A percentile compares a stretch with the other conserved stretches of the same genome.
Conservation (phyloP, 2,888 invertebrate genomes). For the Lepidochrysops patricia region DNA sequence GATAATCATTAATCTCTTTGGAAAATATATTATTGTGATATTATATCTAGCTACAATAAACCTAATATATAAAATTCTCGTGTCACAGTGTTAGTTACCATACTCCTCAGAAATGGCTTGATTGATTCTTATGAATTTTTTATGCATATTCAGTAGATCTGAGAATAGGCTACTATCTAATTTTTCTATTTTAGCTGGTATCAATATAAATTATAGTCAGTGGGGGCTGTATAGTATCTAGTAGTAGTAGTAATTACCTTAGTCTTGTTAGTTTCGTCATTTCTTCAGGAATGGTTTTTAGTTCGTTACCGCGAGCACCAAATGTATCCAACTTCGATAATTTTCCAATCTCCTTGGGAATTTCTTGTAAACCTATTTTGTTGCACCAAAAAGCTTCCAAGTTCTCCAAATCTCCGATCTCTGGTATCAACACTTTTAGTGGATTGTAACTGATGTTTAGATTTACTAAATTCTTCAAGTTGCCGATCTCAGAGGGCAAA, state of each 20-base stretch:
- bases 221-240: too few relatives aligned
- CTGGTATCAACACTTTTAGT: constrained; percentile 70
- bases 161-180: too few relatives aligned
- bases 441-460: constrained; percentile 81
- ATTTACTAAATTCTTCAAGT: constrained; percentile 73
- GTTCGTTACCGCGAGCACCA: constrained; percentile 78
- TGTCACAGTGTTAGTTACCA: too few relatives aligned
- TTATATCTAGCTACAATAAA: too few relatives aligned
- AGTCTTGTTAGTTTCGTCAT: constrained; percentile 73
- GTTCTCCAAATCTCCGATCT: constrained; percentile 74
- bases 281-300: constrained; percentile 71
- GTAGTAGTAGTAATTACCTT: constrained; percentile 42
- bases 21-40: too few relatives aligned
- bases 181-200: too few relatives aligned
- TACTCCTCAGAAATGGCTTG: too few relatives aligned
- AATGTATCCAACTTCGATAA: constrained; percentile 77
- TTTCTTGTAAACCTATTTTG: constrained; percentile 64
- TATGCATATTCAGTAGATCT: too few relatives aligned
- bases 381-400: constrained; percentile 82
- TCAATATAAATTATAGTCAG: too few relatives aligned
- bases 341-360: constrained; percentile 77
- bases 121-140: too few relatives aligned
- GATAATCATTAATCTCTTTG: too few relatives aligned
- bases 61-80: too few relatives aligned
- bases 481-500: constrained; percentile 76